Conservation (phyloP, 2,888 invertebrate genomes). For the Isotomurus palustris region DNA sequence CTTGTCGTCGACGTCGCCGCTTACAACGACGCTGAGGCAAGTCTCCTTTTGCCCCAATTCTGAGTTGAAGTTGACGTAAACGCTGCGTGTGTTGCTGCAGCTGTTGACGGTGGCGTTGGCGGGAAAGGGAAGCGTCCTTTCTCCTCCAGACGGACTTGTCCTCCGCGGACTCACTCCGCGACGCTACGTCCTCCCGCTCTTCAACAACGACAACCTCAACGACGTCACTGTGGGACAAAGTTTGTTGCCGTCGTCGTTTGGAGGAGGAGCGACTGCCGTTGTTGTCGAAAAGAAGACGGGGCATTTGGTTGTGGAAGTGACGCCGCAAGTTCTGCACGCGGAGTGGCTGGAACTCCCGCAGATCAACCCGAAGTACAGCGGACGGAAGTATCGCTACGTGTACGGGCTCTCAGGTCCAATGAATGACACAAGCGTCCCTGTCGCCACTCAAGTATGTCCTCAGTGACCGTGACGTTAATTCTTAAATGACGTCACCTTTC, state of each 20-base stretch:
- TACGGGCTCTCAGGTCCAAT: constrained; percentile 52
- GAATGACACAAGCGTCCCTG: no score
- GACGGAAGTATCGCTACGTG: constrained; percentile 52
- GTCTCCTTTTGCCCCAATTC: background rate
- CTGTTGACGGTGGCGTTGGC: no score
- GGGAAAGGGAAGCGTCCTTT: no score
- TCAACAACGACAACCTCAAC: no score
- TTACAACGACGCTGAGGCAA: constrained; percentile 49
- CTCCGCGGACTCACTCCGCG: no score
- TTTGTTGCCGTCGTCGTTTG: background rate
- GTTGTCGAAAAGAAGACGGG: background rate
- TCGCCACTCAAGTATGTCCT: no score
- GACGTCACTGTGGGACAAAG: background rate
- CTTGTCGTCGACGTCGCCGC: constrained; percentile 51
- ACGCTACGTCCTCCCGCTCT: constrained; percentile 41
- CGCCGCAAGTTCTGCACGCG: constrained; percentile 39
- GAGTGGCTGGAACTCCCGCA: constrained; percentile 53
- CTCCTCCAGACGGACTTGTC: no score
- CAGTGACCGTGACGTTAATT: no score
- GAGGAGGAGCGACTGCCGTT: background rate
- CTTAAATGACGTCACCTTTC: no score
- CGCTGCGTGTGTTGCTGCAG: no score
- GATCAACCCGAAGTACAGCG: constrained; percentile 52
- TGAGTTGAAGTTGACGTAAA: no score
- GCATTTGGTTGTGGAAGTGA: constrained; percentile 29